Percentiles rank a stretch among this genome's conserved stretches.
Evolutionary conservation across 2,113 vertebrate genomes (phyloP).

Genomic region (Alaudala cheleensis): DNA sequence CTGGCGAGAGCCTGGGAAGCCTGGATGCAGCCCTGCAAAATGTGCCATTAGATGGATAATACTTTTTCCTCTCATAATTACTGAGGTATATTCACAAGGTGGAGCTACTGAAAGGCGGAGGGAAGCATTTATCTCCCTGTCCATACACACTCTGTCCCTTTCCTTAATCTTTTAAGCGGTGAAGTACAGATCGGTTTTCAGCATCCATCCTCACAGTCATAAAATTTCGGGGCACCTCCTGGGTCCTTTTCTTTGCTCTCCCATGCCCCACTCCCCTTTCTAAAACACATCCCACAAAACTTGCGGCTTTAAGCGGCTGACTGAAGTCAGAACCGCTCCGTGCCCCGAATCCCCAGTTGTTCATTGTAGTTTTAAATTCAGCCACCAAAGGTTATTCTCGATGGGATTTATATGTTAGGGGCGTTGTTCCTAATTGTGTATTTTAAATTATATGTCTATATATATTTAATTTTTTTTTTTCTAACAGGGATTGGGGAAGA

Average conservation of each 20-base stretch:
- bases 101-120: slow-evolving; percentile 63
- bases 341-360: not conserved
- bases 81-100: slow-evolving; percentile 67
- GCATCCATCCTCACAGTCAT: not conserved
- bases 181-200: not conserved
- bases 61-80: slow-evolving; percentile 51
- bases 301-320: not conserved
- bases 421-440: not conserved
- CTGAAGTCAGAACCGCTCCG: not conserved
- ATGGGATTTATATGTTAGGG: not conserved
- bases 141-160: not conserved
- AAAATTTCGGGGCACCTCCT: not conserved
- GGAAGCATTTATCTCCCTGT: slow-evolving; percentile 8
- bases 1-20: not conserved
- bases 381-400: not conserved
- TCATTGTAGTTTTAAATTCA: not conserved
- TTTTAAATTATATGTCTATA: not conserved
- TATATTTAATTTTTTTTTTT: not conserved
- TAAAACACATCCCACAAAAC: not conserved
- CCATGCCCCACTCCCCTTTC: not conserved
- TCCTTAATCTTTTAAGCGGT: not conserved
- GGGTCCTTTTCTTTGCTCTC: not conserved
- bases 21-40: not conserved
- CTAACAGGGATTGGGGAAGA: not conserved
- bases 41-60: not conserved